A percentile compares a stretch with the other conserved stretches of the same genome.
Conservation (phyloP, 2,888 invertebrate genomes). For the Tenthredo mesomela region DNA sequence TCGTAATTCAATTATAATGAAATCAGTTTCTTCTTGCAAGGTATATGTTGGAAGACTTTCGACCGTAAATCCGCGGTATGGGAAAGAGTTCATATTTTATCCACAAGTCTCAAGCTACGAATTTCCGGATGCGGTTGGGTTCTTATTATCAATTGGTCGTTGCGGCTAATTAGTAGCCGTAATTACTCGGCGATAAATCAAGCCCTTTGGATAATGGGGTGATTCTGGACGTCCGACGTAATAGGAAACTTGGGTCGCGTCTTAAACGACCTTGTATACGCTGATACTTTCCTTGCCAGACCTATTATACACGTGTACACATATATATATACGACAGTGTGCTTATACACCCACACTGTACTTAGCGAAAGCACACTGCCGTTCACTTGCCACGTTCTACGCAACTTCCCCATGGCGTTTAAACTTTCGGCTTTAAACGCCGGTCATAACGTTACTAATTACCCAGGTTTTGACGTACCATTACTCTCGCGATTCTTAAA, state of each 20-base stretch:
- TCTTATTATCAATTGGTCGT: slow-evolving; percentile 69
- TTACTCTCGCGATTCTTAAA: slow-evolving; percentile 35
- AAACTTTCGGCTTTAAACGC: slow-evolving; percentile 42
- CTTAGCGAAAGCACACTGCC: not conserved
- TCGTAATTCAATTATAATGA: not conserved
- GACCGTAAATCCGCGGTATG: not conserved
- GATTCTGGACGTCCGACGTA: slow-evolving; percentile 58
- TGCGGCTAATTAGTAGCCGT: slow-evolving; percentile 67
- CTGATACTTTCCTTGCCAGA: slow-evolving; percentile 30
- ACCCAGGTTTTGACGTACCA: slow-evolving; percentile 34
- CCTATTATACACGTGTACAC: slow-evolving; percentile 6
- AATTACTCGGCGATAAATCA: slow-evolving; percentile 69
- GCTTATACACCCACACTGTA: not conserved
- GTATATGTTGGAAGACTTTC: too few relatives aligned
- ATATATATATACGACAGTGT: not conserved
- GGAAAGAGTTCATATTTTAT: not conserved
- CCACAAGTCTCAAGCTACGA: not conserved
- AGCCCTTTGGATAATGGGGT: slow-evolving; percentile 65
- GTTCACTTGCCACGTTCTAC: slow-evolving; percentile 3
- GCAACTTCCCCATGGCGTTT: slow-evolving; percentile 21
- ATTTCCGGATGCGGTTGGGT: slow-evolving; percentile 53
- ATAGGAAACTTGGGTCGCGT: slow-evolving; percentile 58
- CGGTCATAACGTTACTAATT: slow-evolving; percentile 36
- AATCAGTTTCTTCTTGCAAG: not conserved
- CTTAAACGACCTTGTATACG: slow-evolving; percentile 33